phyloP scores from a whole-genome alignment of 2,888 invertebrate genomes.

The Tuta absoluta region DNA sequence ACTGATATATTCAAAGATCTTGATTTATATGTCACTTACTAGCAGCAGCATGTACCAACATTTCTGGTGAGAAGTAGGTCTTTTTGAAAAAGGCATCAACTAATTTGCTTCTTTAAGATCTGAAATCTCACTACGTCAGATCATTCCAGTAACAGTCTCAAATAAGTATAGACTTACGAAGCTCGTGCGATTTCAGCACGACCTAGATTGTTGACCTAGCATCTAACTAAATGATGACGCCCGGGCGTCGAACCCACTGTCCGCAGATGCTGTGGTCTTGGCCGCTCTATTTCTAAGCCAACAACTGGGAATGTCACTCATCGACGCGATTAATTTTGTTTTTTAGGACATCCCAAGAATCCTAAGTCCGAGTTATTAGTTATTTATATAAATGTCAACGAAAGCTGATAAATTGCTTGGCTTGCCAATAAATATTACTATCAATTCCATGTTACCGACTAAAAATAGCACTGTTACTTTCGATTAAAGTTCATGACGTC shows the following conservation, averaged over 20 bases:
- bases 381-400: no score
- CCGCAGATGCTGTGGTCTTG: constrained; percentile 44
- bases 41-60: no score
- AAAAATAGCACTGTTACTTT: no score
- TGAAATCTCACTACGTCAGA: not conserved
- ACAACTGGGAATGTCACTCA: constrained; percentile 20
- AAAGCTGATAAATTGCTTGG: no score
- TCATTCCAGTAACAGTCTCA: not conserved
- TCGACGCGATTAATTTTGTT: not conserved
- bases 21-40: no score
- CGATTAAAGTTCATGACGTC: no score
- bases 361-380: no score
- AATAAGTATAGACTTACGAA: not conserved
- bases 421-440: no score
- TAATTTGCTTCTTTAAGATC: not conserved
- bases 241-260: constrained; percentile 53
- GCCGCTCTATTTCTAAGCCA: constrained; percentile 40
- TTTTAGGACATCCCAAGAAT: not conserved
- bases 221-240: constrained; percentile 13
- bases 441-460: no score
- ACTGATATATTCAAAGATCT: no score
- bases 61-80: no score
- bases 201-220: constrained; percentile 16
- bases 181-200: constrained; percentile 40
- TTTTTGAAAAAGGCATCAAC: no score